Evolutionary conservation across 2,113 vertebrate species (phyloP), one percentile per base, ranked within the genome.

Genomic region (Chamaea fasciata): DNA sequence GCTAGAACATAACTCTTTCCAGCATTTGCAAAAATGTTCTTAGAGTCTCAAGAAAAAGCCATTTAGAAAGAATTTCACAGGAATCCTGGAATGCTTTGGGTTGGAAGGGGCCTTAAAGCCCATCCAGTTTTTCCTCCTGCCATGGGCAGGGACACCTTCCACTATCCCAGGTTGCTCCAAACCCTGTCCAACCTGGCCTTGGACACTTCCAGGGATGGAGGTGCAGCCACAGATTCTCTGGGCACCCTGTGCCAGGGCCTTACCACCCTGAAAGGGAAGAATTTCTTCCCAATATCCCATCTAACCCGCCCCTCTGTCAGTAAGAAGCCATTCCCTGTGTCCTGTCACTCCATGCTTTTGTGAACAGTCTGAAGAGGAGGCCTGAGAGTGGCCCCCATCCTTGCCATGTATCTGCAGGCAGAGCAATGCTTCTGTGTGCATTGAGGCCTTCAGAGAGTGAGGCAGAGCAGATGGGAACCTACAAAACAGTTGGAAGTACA

Each of bases 151-250:
- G 5, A 64, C 28, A 39, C 2, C 9, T 74, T 7, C 15, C 15
- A 15, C 53, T 41, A 4, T 10, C 18, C 30, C 30, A 49, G 18
- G 11, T 2, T 64, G 11, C 24, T 56, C 30, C 42, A 41, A 57
- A 20, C 35, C 15, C 7, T 0, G 0, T 49, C 30, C 42, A 65
- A 0, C 8, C 13, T 41, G 24, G 4, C 20, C 60, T 75, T 0
- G 52, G 0, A 21, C 70, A 26, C 24, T 41, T 24, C 13, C 35
- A 57, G 70, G 28, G 60, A 41, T n/a, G 6, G 21, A 15, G 42
- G 24, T 7, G 24, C 50, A 75, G 35, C 50, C 35, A 55, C 49
- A 73, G 39, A 14, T 63, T 31, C 57, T 33, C 47, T 37, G 67
- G 52, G n/a, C 26, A 28, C 0, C 30, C 49, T 35, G 33, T 39